phyloP scores from a whole-genome alignment of 2,113 vertebrate genomes.

The Vulpes lagopus region DNA sequence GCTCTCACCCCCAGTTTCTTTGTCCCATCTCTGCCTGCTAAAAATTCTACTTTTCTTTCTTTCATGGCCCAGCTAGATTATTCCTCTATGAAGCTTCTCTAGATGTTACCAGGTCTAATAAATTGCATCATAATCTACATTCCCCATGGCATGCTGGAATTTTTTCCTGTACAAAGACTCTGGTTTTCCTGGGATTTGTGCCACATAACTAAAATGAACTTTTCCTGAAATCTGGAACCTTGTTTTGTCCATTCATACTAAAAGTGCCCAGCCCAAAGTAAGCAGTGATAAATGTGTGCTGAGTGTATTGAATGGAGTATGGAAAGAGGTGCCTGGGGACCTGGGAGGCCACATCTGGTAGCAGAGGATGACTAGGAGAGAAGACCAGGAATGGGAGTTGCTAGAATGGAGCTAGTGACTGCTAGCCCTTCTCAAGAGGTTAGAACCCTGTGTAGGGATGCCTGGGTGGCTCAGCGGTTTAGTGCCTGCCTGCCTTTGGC shows the following conservation, averaged over 20 bases:
- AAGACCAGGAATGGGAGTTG: not conserved
- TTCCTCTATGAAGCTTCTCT: conserved; percentile 20
- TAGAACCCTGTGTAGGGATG: not conserved
- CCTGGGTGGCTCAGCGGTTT: no score
- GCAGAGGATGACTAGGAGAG: not conserved
- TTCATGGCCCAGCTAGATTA: not conserved
- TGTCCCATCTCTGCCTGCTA: conserved; percentile 6
- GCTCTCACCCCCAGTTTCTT: not conserved
- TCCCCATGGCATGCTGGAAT: not conserved
- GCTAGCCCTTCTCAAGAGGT: not conserved
- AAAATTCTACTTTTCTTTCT: conserved; percentile 48
- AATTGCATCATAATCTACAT: not conserved
- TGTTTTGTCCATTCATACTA: not conserved
- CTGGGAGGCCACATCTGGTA: not conserved
- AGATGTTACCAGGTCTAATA: not conserved
- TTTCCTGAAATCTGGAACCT: not conserved
- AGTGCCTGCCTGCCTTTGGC: no score
- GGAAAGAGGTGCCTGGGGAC: not conserved
- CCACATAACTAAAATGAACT: not conserved
- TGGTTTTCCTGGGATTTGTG: not conserved
- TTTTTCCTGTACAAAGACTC: not conserved
- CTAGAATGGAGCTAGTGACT: not conserved
- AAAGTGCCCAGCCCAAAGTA: not conserved
- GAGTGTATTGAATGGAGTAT: not conserved
- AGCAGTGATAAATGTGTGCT: conserved; percentile 9